Conservation (phyloP, 2,113 vertebrate species). For the Raphicerus campestris region DNA sequence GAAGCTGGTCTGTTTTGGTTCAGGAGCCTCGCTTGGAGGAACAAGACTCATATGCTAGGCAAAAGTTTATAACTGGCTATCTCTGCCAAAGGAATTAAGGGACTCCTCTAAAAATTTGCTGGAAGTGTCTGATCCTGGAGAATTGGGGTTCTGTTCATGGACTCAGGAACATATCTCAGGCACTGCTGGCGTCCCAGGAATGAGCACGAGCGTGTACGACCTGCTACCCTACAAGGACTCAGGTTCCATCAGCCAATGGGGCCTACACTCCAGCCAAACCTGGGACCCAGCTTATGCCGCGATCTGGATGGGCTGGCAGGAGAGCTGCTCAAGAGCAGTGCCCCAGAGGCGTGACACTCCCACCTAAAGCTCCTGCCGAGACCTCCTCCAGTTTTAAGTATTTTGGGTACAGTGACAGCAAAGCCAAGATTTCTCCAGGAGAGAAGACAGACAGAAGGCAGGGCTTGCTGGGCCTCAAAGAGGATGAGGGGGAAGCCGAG, state of each 20-base stretch:
- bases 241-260: rapidly evolving
- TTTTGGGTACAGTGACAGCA: slow-evolving; percentile 52
- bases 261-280: not conserved
- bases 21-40: not conserved
- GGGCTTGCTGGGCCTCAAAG: not conserved
- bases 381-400: slow-evolving; percentile 71
- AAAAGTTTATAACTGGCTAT: not conserved
- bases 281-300: rapidly evolving
- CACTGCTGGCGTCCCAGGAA: not conserved
- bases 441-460: slow-evolving; percentile 50
- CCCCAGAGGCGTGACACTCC: not conserved
- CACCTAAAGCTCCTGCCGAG: slow-evolving; percentile 23
- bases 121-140: not conserved
- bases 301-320: not conserved
- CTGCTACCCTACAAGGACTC: not conserved
- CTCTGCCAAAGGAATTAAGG: not conserved
- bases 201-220: rapidly evolving
- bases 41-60: not conserved
- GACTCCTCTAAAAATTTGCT: not conserved
- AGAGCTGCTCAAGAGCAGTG: not conserved
- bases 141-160: not conserved
- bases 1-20: not conserved
- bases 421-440: slow-evolving; percentile 63
- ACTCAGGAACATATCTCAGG: not conserved
- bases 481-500: not conserved